These are phyloP conservation scores for Elysia crispata DNA, from an alignment of 2,888 invertebrate species.

Conservation along the genomic window DNA sequence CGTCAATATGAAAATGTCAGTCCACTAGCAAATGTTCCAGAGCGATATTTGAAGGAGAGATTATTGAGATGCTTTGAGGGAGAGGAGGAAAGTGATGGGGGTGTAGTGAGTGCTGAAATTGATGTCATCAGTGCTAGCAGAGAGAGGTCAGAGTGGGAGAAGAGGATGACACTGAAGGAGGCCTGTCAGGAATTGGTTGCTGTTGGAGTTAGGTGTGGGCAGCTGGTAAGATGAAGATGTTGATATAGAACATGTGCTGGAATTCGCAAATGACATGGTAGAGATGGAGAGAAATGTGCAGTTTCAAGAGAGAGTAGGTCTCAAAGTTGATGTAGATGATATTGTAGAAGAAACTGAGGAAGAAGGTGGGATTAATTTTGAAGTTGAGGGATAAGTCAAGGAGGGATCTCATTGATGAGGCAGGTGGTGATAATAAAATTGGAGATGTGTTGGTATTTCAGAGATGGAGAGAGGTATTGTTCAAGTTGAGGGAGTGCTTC, in stretches of 20 bases:
- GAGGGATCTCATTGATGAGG: too few relatives aligned
- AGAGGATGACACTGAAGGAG: background rate
- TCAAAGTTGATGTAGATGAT: too few relatives aligned
- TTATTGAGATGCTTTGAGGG: background rate
- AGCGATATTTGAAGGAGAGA: background rate
- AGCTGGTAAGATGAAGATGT: constrained; percentile 18
- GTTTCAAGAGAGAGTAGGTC: too few relatives aligned
- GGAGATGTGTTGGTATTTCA: too few relatives aligned
- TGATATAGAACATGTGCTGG: background rate
- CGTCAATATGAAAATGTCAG: background rate
- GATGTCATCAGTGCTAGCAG: background rate
- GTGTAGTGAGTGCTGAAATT: background rate
- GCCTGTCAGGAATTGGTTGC: constrained; percentile 2
- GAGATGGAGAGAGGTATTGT: too few relatives aligned
- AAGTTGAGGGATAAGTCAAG: too few relatives aligned
- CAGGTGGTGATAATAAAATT: too few relatives aligned
- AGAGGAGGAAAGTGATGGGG: background rate
- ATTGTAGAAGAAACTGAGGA: too few relatives aligned
- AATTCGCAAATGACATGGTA: background rate
- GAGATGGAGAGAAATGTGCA: background rate
- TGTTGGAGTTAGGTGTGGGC: background rate
- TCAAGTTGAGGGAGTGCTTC: too few relatives aligned
- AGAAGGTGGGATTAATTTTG: too few relatives aligned
- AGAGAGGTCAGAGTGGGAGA: background rate
- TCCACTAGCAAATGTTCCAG: background rate